A percentile compares a stretch with the other conserved stretches of the same genome.
These are phyloP conservation scores for Momotus momota DNA, from an alignment of 2,797 vertebrate species.

Conservation along the genomic window DNA sequence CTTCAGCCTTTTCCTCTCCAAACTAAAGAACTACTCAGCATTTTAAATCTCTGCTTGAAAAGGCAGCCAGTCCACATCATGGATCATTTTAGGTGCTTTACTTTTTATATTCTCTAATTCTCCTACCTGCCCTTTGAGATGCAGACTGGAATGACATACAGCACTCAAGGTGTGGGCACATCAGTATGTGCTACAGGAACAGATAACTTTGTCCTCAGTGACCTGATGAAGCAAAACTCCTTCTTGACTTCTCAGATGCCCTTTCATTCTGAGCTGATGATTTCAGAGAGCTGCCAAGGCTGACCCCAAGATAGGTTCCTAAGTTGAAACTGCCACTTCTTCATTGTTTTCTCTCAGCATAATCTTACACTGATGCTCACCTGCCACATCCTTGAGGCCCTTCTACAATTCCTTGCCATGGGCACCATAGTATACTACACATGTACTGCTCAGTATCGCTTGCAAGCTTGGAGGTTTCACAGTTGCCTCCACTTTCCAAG, in stretches of 20 bases:
- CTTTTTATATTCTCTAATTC: neutral
- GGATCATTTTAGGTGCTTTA: neutral
- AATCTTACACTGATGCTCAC: neutral
- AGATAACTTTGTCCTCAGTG: neutral
- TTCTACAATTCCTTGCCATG: neutral
- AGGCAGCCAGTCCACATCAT: neutral
- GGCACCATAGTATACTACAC: neutral
- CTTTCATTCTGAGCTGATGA: neutral
- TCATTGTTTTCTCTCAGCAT: neutral
- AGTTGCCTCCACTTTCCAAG: neutral
- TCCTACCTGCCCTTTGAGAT: neutral
- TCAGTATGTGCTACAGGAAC: neutral
- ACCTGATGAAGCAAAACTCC: neutral
- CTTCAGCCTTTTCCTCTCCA: neutral
- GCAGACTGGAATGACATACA: neutral
- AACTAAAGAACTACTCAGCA: neutral
- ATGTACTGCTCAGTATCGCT: neutral
- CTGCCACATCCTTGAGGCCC: neutral
- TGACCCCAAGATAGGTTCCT: neutral
- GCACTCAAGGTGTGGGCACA: neutral
- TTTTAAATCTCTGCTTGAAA: neutral
- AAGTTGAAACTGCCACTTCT: neutral
- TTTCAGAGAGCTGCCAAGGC: neutral
- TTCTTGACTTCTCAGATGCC: neutral
- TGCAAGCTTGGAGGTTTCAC: neutral